phyloP scores from a whole-genome alignment of 1,140 invertebrate species.

The Onthophagus taurus region DNA sequence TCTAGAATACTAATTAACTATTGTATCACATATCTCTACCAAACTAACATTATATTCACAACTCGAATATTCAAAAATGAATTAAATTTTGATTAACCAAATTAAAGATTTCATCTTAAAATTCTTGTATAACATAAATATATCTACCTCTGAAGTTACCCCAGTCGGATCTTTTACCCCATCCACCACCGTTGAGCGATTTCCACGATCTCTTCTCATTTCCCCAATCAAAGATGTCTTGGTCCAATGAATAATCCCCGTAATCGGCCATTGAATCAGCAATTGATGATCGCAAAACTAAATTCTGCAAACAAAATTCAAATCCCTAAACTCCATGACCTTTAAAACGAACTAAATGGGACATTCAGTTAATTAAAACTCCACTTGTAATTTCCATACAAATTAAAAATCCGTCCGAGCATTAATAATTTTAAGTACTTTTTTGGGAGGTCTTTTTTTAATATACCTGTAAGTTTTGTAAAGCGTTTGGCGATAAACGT shows the following conservation, averaged over 20 bases:
- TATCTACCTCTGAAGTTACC: conserved; percentile 48
- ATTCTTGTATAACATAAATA: not conserved
- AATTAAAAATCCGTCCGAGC: no score
- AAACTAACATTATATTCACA: not conserved
- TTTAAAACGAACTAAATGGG: no score
- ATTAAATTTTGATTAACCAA: conserved; percentile 5
- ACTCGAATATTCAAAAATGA: not conserved
- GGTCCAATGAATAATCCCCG: conserved; percentile 12
- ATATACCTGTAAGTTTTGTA: no score
- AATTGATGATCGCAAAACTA: no score
- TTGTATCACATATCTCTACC: not conserved
- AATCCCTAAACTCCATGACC: no score
- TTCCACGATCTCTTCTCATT: conserved; percentile 53
- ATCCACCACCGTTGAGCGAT: conserved; percentile 47
- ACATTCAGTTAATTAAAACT: no score
- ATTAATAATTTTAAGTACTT: no score
- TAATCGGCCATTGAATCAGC: conserved; percentile 18
- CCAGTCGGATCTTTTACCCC: conserved; percentile 53
- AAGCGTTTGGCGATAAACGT: no score
- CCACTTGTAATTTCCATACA: no score
- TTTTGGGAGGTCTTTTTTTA: no score
- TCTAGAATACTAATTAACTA: no score
- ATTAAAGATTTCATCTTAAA: conserved; percentile 6
- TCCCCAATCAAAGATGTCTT: conserved; percentile 23
- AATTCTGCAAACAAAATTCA: no score